Conservation (phyloP, 2,797 vertebrate species). For the Sorex maritimensis region DNA sequence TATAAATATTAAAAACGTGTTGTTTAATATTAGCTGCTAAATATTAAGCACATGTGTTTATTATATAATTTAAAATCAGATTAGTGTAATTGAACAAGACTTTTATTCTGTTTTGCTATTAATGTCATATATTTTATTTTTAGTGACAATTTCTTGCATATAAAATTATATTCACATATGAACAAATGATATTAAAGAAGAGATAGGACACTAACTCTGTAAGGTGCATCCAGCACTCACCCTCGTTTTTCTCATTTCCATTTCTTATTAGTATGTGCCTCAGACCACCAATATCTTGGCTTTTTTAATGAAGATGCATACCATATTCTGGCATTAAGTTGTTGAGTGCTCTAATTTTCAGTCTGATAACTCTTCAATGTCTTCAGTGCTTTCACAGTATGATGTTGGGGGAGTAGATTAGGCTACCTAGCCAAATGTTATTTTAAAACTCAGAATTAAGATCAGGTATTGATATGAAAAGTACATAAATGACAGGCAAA, state of each 20-base stretch:
- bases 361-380: neutral
- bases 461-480: slow-evolving; percentile 52
- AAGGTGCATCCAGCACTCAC: neutral
- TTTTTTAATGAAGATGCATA: neutral
- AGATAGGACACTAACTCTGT: neutral
- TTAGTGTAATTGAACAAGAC: neutral
- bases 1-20: neutral
- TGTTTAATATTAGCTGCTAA: slow-evolving; percentile 44
- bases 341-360: neutral
- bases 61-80: slow-evolving; percentile 33
- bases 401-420: too few species aligned
- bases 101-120: neutral
- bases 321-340: neutral
- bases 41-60: slow-evolving; percentile 33
- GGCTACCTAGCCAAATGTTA: neutral
- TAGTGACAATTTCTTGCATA: neutral
- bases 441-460: slow-evolving; percentile 60
- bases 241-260: slow-evolving; percentile 12
- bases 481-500: slow-evolving; percentile 42
- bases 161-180: slow-evolving; percentile 20
- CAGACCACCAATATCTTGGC: neutral
- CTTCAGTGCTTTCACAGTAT: neutral
- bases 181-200: slow-evolving; percentile 13
- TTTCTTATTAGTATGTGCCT: neutral
- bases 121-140: slow-evolving; percentile 6